Conservation (phyloP, 2,113 vertebrate genomes). For the Prietella phreatophila region DNA sequence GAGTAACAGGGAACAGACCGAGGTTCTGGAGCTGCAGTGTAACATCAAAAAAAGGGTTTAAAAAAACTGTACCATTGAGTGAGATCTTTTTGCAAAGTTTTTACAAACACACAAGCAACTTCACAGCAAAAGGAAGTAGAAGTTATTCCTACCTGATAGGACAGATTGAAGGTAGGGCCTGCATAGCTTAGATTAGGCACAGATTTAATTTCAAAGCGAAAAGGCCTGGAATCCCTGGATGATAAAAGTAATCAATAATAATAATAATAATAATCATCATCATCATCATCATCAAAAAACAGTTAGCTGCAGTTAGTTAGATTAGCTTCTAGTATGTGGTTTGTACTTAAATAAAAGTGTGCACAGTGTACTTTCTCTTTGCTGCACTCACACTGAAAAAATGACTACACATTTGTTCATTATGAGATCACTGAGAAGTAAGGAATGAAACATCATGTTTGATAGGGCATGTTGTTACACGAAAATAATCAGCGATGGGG, state of each 20-base stretch:
- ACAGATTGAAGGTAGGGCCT: slow-evolving; percentile 74
- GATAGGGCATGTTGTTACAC: background rate
- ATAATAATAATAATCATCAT: background rate
- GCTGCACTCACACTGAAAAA: background rate
- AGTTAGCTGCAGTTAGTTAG: background rate
- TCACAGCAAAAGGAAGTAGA: background rate
- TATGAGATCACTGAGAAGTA: background rate
- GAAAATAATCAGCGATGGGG: background rate
- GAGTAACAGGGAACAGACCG: slow-evolving; percentile 78
- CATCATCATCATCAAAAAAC: too few species aligned
- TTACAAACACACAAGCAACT: background rate
- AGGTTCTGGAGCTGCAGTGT: slow-evolving; percentile 83
- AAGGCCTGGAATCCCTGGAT: slow-evolving; percentile 76
- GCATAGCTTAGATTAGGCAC: slow-evolving; percentile 70
- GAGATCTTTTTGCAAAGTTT: background rate
- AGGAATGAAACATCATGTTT: background rate
- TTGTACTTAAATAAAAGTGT: background rate
- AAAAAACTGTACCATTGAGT: background rate
- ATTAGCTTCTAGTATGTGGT: background rate
- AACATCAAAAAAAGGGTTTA: background rate
- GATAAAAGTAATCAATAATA: background rate
- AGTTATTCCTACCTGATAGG: slow-evolving; percentile 70
- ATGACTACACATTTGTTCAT: background rate
- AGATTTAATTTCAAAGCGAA: slow-evolving; percentile 79
- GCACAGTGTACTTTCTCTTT: background rate